phyloP scores from a whole-genome alignment of 1,140 invertebrate species.

The Medauroidea extradentata region DNA sequence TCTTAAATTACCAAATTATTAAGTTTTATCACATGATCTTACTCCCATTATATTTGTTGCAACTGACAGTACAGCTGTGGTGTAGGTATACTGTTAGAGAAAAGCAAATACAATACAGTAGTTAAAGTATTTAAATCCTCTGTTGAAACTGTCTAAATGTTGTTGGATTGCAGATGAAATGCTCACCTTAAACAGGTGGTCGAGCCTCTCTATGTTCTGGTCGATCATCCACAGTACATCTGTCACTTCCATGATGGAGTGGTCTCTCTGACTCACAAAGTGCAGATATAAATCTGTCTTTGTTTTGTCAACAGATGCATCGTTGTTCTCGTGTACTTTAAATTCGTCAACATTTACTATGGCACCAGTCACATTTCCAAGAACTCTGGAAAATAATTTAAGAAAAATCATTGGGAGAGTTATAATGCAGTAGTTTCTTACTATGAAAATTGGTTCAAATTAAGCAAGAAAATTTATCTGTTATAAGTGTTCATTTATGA shows the following conservation, averaged over 20 bases:
- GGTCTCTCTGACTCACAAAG: slow-evolving; percentile 81
- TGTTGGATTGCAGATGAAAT: neutral
- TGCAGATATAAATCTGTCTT: slow-evolving; percentile 93
- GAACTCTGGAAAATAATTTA: slow-evolving; percentile 49
- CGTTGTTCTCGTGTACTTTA: slow-evolving; percentile 85
- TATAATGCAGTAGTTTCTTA: too few relatives aligned
- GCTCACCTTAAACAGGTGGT: slow-evolving; percentile 77
- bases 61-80: too few relatives aligned
- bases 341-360: slow-evolving; percentile 93
- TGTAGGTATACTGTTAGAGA: too few relatives aligned
- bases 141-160: too few relatives aligned
- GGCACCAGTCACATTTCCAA: slow-evolving; percentile 80
- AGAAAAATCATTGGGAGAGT: neutral
- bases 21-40: too few relatives aligned
- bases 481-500: too few relatives aligned
- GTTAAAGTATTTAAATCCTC: too few relatives aligned
- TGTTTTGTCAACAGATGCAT: slow-evolving; percentile 89
- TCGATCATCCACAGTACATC: slow-evolving; percentile 82
- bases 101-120: too few relatives aligned
- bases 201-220: slow-evolving; percentile 84
- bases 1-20: too few relatives aligned
- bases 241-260: slow-evolving; percentile 84
- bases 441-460: too few relatives aligned
- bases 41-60: too few relatives aligned
- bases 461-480: too few relatives aligned